Evolutionary conservation across 2,888 invertebrate genomes (phyloP).

Genomic region (Copidosoma aretas): DNA sequence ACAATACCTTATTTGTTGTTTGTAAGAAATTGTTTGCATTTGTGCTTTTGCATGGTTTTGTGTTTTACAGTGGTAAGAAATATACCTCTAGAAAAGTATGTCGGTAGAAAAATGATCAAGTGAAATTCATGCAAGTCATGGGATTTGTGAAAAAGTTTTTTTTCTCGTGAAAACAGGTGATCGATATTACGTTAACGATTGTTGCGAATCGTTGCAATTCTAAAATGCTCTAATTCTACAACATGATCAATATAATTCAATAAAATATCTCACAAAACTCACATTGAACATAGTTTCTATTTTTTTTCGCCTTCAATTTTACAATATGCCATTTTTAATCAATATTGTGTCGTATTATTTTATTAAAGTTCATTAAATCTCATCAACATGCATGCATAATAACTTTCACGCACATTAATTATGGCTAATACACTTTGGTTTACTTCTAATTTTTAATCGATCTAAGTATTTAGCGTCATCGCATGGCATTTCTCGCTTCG

Average conservation of each 20-base stretch:
- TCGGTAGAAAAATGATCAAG: no score
- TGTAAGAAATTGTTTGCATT: conserved; percentile 19
- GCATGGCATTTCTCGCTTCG: conserved; percentile 30
- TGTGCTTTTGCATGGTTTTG: conserved; percentile 17
- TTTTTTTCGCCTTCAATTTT: background rate
- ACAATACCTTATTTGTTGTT: background rate
- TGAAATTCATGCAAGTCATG: background rate
- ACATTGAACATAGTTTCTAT: conserved; percentile 42
- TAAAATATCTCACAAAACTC: conserved; percentile 44
- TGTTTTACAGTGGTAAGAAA: conserved; percentile 10
- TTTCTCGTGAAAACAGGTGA: background rate
- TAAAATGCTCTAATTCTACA: conserved; percentile 25
- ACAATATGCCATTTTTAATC: background rate
- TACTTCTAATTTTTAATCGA: conserved; percentile 29
- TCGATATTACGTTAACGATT: conserved; percentile 3
- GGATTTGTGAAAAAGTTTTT: conserved; percentile 4
- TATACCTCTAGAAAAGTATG: conserved; percentile 37
- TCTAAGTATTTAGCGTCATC: conserved; percentile 28
- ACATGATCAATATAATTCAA: conserved; percentile 17
- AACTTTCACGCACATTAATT: conserved; percentile 16
- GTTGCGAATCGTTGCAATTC: conserved; percentile 15
- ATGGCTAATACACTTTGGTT: conserved; percentile 32
- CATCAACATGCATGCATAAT: conserved; percentile 20
- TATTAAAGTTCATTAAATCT: conserved; percentile 1
- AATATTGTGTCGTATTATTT: background rate